Conservation (phyloP, 2,888 invertebrate genomes). For the Mythimna impura region DNA sequence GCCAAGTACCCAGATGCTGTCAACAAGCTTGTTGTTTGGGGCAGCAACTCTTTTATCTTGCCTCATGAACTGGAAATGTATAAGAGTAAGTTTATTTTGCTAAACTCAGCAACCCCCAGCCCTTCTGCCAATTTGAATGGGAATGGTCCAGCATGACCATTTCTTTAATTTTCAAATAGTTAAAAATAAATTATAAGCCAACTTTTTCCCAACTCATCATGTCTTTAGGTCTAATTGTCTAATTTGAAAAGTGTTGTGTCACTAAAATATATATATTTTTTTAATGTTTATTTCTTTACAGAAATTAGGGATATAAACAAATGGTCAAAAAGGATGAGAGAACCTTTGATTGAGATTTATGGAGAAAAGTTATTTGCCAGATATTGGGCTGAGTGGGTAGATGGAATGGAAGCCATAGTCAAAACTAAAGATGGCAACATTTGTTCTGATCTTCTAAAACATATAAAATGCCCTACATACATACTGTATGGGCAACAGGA, state of each 20-base stretch:
- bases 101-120: background rate
- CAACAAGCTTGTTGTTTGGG: conserved; percentile 94
- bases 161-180: background rate
- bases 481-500: conserved; percentile 96
- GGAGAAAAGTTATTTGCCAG: conserved; percentile 93
- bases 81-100: conserved; percentile 70
- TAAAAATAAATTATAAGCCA: no score
- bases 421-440: conserved; percentile 93
- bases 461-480: conserved; percentile 94
- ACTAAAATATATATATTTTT: no score
- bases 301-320: conserved; percentile 93
- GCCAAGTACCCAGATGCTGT: conserved; percentile 92
- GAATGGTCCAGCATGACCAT: background rate
- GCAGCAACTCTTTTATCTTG: conserved; percentile 93
- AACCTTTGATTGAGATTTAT: conserved; percentile 93
- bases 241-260: no score
- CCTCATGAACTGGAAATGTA: conserved; percentile 91
- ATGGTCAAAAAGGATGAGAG: conserved; percentile 95
- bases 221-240: no score
- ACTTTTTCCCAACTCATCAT: background rate
- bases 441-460: conserved; percentile 91
- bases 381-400: conserved; percentile 94
- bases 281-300: conserved; percentile 72
- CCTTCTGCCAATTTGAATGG: no score
- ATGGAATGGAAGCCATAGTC: conserved; percentile 90